Evolutionary conservation across 2,888 invertebrate species (phyloP), one percentile per base, ranked within the genome.

Genomic region (Vanessa cardui): DNA sequence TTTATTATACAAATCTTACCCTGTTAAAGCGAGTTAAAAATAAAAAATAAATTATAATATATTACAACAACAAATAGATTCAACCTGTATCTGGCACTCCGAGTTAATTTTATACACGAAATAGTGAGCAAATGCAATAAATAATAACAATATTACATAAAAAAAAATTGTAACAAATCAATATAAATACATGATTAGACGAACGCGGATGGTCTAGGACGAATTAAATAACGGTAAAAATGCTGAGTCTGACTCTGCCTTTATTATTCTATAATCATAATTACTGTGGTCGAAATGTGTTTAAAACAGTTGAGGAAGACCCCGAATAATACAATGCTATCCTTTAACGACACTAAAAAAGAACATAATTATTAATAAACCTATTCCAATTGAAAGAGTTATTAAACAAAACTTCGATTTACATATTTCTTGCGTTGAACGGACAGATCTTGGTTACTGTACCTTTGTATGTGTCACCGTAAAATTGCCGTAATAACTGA

Each of bases 1-100:
- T 68, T 26, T 68, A 62, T 33, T 50, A 16, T 52, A 63, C 26
- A 54, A 63, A 21, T 50, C 45, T 68, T 69, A 71, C 71, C 68
- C 69, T 71, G 71, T 71, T 47, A 67, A 70, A 71, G 65, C 65
- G 62, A 63, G 45, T 69, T 66, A 63, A 21, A 58, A 66, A 65
- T 56, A 61, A 62, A 68, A 59, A 52, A 63, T 52, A 67, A 47
- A 64, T 67, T 47, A 47, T 56, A 47, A 18, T 65, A 63, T 46
- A 69, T 26, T 63, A 66, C 16, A 54, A 66, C 59, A 66, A 66
- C 50, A 69, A 66, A 63, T 56, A 69, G 49, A 50, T 69, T 66
- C 62, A 45, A 66, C 66, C 33, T 66, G 61, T 54, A 52, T 64
- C 50, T 70, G 70, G 58, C 60, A 63, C 63, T 33, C 49, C 9